These are phyloP conservation scores for Anaspis maculata DNA, from an alignment of 2,888 invertebrate genomes.

Conservation along the genomic window DNA sequence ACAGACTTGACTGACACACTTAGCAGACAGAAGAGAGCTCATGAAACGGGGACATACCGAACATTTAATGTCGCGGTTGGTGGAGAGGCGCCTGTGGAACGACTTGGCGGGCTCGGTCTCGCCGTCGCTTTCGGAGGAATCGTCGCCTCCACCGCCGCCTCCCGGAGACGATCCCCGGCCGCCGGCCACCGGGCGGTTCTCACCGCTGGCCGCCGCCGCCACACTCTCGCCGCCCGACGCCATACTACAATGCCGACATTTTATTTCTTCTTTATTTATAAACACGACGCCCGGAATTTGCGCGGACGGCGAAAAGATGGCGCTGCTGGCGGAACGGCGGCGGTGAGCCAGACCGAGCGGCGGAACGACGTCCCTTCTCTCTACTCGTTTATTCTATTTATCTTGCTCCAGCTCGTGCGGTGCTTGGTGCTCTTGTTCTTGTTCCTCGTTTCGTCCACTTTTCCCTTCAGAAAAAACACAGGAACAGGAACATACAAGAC, in stretches of 20 bases:
- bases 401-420: no score
- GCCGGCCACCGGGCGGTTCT: no score
- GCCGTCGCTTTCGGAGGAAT: conserved; percentile 74
- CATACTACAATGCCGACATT: conserved; percentile 34
- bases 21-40: no score
- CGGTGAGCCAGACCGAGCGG: no score
- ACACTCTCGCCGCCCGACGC: conserved; percentile 37
- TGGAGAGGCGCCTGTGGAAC: conserved; percentile 72
- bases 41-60: conserved; percentile 52
- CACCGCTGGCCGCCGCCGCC: conserved; percentile 36
- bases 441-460: no score
- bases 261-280: conserved; percentile 20
- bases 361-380: no score
- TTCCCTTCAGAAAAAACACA: no score
- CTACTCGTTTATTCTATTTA: no score
- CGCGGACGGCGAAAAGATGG: neutral
- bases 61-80: conserved; percentile 72
- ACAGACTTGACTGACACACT: no score
- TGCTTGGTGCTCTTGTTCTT: no score
- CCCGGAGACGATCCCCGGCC: conserved; percentile 32
- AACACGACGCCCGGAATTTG: conserved; percentile 11
- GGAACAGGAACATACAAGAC: no score
- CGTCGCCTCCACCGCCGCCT: conserved; percentile 41
- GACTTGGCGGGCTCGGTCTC: conserved; percentile 70
- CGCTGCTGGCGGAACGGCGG: neutral